phyloP scores from a whole-genome alignment of 1,140 invertebrate genomes.

The Bombyx mandarina region DNA sequence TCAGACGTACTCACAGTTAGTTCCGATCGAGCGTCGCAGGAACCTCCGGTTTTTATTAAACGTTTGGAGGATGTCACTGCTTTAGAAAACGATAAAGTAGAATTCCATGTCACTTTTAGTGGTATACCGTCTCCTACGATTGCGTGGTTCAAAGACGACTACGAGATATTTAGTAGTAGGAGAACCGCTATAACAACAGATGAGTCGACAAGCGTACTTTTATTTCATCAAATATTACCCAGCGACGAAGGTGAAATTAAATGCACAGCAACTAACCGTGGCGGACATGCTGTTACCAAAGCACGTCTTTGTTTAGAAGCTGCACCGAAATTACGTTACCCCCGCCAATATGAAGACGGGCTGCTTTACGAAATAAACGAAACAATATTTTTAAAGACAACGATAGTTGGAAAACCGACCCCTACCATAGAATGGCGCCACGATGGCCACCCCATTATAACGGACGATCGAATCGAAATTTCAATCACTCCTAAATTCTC shows the following conservation, averaged over 20 bases:
- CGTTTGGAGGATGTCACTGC: slow-evolving; percentile 77
- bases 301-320: slow-evolving; percentile 83
- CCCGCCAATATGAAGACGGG: slow-evolving; percentile 88
- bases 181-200: slow-evolving; percentile 84
- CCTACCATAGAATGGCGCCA: slow-evolving; percentile 90
- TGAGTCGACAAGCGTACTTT: slow-evolving; percentile 81
- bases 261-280: slow-evolving; percentile 87
- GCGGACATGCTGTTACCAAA: slow-evolving; percentile 82
- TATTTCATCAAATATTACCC: slow-evolving; percentile 85
- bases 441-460: slow-evolving; percentile 80
- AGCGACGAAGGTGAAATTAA: slow-evolving; percentile 90
- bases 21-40: slow-evolving; percentile 76
- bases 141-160: slow-evolving; percentile 94
- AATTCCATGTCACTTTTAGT: slow-evolving; percentile 85
- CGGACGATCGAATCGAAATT: slow-evolving; percentile 78
- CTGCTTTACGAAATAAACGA: slow-evolving; percentile 91
- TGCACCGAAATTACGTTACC: slow-evolving; percentile 82
- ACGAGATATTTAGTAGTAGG: slow-evolving; percentile 87
- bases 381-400: slow-evolving; percentile 88
- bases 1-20: slow-evolving; percentile 85
- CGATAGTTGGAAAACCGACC: slow-evolving; percentile 88
- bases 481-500: slow-evolving; percentile 79
- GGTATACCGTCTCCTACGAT: slow-evolving; percentile 89
- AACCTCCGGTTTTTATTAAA: slow-evolving; percentile 78
- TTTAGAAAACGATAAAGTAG: slow-evolving; percentile 85